phyloP scores from a whole-genome alignment of 2,113 vertebrate genomes.

The Nycticryphes semicollaris region DNA sequence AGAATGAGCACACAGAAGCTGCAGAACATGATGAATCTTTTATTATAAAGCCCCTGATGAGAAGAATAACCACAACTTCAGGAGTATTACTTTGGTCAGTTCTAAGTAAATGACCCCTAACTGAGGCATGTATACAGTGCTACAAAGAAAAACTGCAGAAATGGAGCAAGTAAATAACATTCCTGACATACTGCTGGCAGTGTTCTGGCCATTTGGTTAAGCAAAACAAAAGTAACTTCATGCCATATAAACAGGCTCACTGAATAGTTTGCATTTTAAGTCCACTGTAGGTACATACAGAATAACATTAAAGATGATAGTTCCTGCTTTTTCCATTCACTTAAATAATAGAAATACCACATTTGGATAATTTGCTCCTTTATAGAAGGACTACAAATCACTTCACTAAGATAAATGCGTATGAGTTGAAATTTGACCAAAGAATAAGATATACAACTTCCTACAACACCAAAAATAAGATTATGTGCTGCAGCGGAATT shows the following conservation, averaged over 20 bases:
- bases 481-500: not conserved
- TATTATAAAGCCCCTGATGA: not conserved
- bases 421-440: not conserved
- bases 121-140: constrained; percentile 20
- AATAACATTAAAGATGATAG: not conserved
- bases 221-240: constrained; percentile 67
- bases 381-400: not conserved
- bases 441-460: not conserved
- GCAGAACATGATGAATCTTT: not conserved
- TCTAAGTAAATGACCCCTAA: constrained; percentile 43
- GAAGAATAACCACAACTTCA: constrained; percentile 15
- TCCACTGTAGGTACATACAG: not conserved
- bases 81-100: constrained; percentile 8
- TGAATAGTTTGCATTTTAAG: not conserved
- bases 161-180: constrained; percentile 75
- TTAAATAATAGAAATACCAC: not conserved
- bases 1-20: not conserved
- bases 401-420: not conserved
- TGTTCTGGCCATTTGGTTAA: constrained; percentile 42
- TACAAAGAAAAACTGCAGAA: constrained; percentile 70
- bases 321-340: not conserved
- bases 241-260: constrained; percentile 36
- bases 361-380: not conserved
- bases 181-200: constrained; percentile 75
- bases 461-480: not conserved